Evolutionary conservation across 2,797 vertebrate genomes (phyloP).

Genomic region (Erethizon dorsatum): DNA sequence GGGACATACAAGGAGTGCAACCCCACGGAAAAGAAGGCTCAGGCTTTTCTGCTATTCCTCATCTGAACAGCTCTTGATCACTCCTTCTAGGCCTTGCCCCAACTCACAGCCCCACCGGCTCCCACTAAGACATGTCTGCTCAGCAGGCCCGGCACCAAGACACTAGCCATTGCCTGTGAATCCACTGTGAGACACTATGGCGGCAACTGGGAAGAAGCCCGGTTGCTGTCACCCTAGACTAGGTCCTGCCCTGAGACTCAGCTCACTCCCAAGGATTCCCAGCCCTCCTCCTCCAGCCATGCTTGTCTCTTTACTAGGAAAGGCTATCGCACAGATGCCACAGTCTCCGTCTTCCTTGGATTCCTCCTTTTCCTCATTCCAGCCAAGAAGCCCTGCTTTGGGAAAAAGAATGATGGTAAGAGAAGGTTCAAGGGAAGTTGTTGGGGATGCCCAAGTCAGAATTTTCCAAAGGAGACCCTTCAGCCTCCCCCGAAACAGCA

Average conservation of each 20-base stretch:
- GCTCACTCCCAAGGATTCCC: background rate
- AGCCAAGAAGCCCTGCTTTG: slow-evolving; percentile 93
- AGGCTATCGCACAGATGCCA: slow-evolving; percentile 98
- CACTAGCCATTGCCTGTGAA: background rate
- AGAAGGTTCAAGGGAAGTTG: background rate
- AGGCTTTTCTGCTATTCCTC: background rate
- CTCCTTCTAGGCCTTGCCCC: background rate
- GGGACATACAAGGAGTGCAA: background rate
- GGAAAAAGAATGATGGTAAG: slow-evolving; percentile 90
- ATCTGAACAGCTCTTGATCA: background rate
- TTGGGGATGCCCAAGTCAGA: background rate
- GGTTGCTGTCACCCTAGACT: background rate
- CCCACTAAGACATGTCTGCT: background rate
- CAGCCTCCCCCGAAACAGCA: background rate
- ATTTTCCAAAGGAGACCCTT: background rate
- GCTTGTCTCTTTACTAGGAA: slow-evolving; percentile 91
- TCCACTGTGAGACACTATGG: background rate
- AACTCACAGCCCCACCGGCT: background rate
- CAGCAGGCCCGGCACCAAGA: background rate
- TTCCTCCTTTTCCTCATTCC: slow-evolving; percentile 99
- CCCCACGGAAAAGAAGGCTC: background rate
- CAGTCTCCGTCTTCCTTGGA: slow-evolving; percentile 96
- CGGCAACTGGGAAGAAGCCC: background rate
- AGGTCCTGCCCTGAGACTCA: background rate
- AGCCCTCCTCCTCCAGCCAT: background rate